Percentiles rank a stretch among this genome's conserved stretches.
phyloP scores from a whole-genome alignment of 2,113 vertebrate genomes.

The zebrafish (Danio rerio) region GRCz12tu NC_133181.1:32775001-32775500 shows the following conservation, averaged over 20 bases:
- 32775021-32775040: constrained; percentile 17
- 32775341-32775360: constrained; percentile 43
- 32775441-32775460: not conserved
- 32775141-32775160: constrained; percentile 1
- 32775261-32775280: constrained; percentile 38
- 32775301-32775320: not conserved
- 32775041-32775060: constrained; percentile 8
- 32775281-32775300: constrained; percentile 15
- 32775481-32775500: constrained; percentile 2
- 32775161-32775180: not conserved
- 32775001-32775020: too few relatives aligned
- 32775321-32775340: constrained; percentile 25
- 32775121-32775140: constrained; percentile 13
- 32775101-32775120: constrained; percentile 8
- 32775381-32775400: constrained; percentile 41
- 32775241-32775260: constrained; percentile 10
- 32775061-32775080: constrained; percentile 22
- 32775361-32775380: constrained; percentile 39
- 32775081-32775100: constrained; percentile 17
- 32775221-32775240: not conserved
- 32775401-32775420: constrained; percentile 28
- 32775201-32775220: not conserved
- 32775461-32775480: not conserved
- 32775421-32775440: not conserved
- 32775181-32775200: not conserved